These are phyloP conservation scores for Leucozona laternaria DNA, from an alignment of 2,888 invertebrate species.

Conservation along the genomic window DNA sequence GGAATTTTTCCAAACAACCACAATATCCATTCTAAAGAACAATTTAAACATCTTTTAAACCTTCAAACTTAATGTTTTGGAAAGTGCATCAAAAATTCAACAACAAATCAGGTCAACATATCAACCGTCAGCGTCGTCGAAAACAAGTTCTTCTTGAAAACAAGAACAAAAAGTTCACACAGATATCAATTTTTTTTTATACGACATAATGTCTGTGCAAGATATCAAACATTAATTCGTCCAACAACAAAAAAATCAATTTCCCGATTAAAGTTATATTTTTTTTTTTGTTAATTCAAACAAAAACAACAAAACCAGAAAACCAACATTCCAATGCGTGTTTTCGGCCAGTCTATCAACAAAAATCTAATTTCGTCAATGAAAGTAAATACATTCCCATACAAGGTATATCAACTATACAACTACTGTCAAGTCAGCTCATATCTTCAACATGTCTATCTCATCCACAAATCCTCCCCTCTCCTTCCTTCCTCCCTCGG, in stretches of 20 bases:
- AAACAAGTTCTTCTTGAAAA: slow-evolving; percentile 5
- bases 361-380: slow-evolving; percentile 71
- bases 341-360: slow-evolving; percentile 51
- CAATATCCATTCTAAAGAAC: not conserved
- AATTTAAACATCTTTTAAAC: not conserved
- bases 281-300: too few species aligned
- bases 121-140: not conserved
- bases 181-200: slow-evolving; percentile 16
- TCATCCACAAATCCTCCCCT: not conserved
- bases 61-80: slow-evolving; percentile 4
- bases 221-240: not conserved
- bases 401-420: slow-evolving; percentile 16
- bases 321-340: slow-evolving; percentile 61
- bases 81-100: slow-evolving; percentile 31
- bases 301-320: slow-evolving; percentile 3
- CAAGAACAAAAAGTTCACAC: not conserved
- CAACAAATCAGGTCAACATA: slow-evolving; percentile 21
- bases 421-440: not conserved
- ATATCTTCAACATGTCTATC: slow-evolving; percentile 3
- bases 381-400: slow-evolving; percentile 70
- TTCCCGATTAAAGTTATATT: slow-evolving; percentile 6
- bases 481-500: not conserved
- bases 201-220: slow-evolving; percentile 17
- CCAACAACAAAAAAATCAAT: not conserved
- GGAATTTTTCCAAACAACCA: not conserved